Conservation (phyloP, 2,113 vertebrate species). For the Asarcornis scutulata region DNA sequence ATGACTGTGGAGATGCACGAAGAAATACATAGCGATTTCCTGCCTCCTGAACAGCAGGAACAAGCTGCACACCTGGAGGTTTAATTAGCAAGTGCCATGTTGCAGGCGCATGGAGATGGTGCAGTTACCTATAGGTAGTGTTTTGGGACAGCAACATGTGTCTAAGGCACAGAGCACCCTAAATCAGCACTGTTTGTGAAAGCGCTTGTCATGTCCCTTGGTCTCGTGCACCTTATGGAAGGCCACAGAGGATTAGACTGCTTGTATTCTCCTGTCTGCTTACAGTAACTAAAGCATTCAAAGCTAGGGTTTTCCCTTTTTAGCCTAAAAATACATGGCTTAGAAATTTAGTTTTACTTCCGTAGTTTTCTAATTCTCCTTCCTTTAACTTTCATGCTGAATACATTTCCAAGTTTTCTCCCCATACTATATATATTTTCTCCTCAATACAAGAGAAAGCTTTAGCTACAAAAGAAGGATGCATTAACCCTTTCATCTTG, state of each 20-base stretch:
- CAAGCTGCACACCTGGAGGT: neutral
- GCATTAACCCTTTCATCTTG: neutral
- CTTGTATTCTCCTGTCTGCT: neutral
- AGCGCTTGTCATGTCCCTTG: accelerated
- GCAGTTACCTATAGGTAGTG: neutral
- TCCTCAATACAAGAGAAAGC: neutral
- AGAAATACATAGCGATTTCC: neutral
- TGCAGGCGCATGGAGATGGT: neutral
- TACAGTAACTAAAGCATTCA: neutral
- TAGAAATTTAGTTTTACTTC: neutral
- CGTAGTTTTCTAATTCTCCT: neutral
- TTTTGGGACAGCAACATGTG: neutral
- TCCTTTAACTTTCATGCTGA: neutral
- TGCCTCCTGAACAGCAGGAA: neutral
- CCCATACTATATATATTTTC: neutral
- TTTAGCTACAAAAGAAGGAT: neutral
- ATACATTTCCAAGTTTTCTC: neutral
- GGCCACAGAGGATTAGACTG: neutral
- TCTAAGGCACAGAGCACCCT: neutral
- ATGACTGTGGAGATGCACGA: too few relatives aligned
- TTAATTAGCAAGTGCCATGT: neutral
- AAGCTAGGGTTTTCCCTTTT: neutral
- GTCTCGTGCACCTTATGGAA: neutral
- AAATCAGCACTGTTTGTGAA: neutral
- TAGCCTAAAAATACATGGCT: neutral